A percentile compares a stretch with the other conserved stretches of the same genome.
These are phyloP conservation scores for Cyprinella venusta DNA, from an alignment of 2,797 vertebrate species.

Conservation along the genomic window DNA sequence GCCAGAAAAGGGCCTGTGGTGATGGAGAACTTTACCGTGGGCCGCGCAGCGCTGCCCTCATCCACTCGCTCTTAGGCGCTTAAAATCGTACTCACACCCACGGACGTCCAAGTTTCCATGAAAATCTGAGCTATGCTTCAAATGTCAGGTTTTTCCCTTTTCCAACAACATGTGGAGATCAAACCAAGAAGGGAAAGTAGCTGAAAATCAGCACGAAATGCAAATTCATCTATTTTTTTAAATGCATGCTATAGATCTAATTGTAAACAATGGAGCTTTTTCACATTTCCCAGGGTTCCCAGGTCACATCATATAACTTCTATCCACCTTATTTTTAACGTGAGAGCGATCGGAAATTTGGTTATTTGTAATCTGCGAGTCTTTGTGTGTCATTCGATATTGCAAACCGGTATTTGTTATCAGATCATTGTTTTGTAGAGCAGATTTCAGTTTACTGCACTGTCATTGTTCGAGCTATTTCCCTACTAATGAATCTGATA, in stretches of 20 bases:
- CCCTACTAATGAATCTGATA: neutral
- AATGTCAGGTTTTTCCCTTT: slow-evolving; percentile 61
- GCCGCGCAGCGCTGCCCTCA: slow-evolving; percentile 23
- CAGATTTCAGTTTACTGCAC: neutral
- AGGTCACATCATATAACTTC: neutral
- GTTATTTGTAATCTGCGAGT: neutral
- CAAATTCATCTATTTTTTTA: neutral
- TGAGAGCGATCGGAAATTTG: neutral
- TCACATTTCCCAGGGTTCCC: neutral
- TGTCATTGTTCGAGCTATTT: neutral
- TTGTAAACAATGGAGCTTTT: neutral
- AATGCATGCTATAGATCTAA: neutral
- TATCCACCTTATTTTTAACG: neutral
- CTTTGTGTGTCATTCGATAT: neutral
- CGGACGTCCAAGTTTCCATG: slow-evolving; percentile 60
- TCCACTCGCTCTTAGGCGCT: slow-evolving; percentile 34
- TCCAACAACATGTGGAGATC: slow-evolving; percentile 53
- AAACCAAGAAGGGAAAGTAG: slow-evolving; percentile 49
- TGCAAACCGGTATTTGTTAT: neutral
- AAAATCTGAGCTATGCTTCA: slow-evolving; percentile 56
- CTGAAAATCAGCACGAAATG: slow-evolving; percentile 36
- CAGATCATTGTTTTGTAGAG: neutral
- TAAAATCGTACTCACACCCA: slow-evolving; percentile 50
- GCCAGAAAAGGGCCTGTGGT: slow-evolving; percentile 41
- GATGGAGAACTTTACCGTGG: slow-evolving; percentile 35